These are phyloP conservation scores for Syrrhaptes paradoxus DNA, from an alignment of 2,113 vertebrate genomes.

Conservation along the genomic window DNA sequence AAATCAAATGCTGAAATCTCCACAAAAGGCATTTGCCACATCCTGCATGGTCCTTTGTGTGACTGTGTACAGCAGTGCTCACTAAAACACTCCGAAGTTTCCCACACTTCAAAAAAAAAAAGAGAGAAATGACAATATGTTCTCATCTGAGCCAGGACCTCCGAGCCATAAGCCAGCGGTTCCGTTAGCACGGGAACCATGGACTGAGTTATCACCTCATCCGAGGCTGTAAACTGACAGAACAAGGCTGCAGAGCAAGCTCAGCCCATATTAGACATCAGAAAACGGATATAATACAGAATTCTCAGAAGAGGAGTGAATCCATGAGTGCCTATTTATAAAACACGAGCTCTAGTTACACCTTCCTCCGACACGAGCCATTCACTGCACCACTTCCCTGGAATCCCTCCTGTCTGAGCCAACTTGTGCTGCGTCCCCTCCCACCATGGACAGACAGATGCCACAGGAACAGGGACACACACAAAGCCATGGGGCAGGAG, in stretches of 20 bases:
- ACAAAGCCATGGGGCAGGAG: neutral
- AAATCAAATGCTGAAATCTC: neutral
- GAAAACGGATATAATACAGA: fast-evolving
- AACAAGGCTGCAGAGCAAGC: neutral
- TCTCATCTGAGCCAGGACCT: neutral
- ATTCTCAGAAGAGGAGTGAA: neutral
- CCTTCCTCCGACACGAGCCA: neutral
- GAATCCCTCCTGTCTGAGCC: neutral
- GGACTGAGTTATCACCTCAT: fast-evolving
- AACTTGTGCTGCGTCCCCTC: neutral
- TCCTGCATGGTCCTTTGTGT: neutral
- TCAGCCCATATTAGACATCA: neutral
- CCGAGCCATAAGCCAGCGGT: fast-evolving
- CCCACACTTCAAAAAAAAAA: fast-evolving
- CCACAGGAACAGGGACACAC: fast-evolving
- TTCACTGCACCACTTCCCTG: neutral
- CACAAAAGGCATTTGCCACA: neutral
- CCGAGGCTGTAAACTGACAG: neutral
- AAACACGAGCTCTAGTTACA: neutral
- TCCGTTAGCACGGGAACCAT: neutral
- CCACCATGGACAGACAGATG: fast-evolving
- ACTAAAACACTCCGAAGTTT: neutral
- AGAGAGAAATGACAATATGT: neutral
- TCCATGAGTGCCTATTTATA: neutral
- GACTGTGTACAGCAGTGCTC: fast-evolving